phyloP scores from a whole-genome alignment of 1,140 invertebrate species.

The Xylocopa sonorina region DNA sequence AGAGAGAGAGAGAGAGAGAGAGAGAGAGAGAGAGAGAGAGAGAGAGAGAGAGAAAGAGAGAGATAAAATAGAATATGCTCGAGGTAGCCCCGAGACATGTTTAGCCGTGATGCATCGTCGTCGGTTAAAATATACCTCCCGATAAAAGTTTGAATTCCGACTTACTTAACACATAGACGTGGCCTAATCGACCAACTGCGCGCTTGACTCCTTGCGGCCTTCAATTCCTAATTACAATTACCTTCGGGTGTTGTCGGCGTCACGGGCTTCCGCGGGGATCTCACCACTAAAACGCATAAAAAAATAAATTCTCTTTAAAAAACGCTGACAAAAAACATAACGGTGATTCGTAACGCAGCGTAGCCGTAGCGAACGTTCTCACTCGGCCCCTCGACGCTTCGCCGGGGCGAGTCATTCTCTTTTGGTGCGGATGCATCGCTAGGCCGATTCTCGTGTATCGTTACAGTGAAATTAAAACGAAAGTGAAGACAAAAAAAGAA shows the following conservation, averaged over 20 bases:
- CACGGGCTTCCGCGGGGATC: constrained; percentile 80
- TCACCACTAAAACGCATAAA: constrained; percentile 83
- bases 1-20: no score
- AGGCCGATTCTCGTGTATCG: constrained; percentile 37
- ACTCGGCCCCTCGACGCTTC: not conserved
- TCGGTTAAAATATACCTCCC: constrained; percentile 76
- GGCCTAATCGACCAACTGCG: constrained; percentile 81
- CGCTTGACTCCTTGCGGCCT: constrained; percentile 80
- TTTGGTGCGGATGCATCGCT: constrained; percentile 54
- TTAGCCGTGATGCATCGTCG: constrained; percentile 61
- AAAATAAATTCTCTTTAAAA: constrained; percentile 67
- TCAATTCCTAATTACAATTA: constrained; percentile 83
- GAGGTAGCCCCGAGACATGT: constrained; percentile 49
- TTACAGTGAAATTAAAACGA: constrained; percentile 20
- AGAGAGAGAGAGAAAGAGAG: no score
- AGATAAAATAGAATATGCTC: constrained; percentile 25
- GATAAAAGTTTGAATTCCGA: constrained; percentile 80
- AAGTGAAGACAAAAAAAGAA: no score
- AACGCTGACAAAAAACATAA: not conserved
- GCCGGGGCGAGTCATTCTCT: constrained; percentile 44
- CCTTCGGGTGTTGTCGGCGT: constrained; percentile 82
- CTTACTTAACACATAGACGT: constrained; percentile 82
- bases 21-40: no score
- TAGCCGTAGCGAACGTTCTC: constrained; percentile 43
- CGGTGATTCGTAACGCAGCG: not conserved